Evolutionary conservation across 2,888 invertebrate genomes (phyloP).

Genomic region (Chromoteleia sp.): DNA sequence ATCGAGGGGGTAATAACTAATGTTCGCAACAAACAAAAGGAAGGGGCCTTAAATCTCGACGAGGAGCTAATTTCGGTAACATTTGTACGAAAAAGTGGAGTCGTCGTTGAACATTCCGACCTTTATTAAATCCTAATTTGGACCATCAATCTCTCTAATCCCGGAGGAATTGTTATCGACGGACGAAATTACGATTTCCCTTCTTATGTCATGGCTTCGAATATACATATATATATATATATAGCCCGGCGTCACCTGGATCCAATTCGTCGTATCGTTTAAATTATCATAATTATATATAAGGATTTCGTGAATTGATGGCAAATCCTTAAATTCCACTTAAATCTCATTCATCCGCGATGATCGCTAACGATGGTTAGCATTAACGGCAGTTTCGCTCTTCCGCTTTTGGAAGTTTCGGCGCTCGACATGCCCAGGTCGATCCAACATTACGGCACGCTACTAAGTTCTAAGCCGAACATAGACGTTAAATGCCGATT

Average conservation of each 20-base stretch:
- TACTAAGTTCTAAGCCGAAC: constrained; percentile 75
- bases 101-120: constrained; percentile 18
- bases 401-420: constrained; percentile 74
- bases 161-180: constrained; percentile 54
- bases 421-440: constrained; percentile 71
- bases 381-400: constrained; percentile 76
- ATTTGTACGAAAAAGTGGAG: constrained; percentile 10
- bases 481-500: constrained; percentile 78
- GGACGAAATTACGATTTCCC: constrained; percentile 45
- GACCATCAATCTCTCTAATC: constrained; percentile 47
- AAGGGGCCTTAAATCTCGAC: constrained; percentile 15
- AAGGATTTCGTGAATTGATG: constrained; percentile 62
- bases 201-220: constrained; percentile 1
- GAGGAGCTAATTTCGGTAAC: constrained; percentile 4
- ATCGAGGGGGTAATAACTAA: no score
- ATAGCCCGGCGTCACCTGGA: constrained; percentile 17
- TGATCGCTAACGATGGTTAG: constrained; percentile 78
- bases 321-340: constrained; percentile 70
- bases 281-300: constrained; percentile 66
- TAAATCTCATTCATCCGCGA: constrained; percentile 68
- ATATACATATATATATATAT: no score
- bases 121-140: constrained; percentile 47
- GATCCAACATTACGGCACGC: constrained; percentile 76
- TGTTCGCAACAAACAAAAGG: not conserved
- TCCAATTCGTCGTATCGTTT: constrained; percentile 41